phyloP scores from a whole-genome alignment of 2,888 invertebrate species.

The Noctuana brunneofusca region DNA sequence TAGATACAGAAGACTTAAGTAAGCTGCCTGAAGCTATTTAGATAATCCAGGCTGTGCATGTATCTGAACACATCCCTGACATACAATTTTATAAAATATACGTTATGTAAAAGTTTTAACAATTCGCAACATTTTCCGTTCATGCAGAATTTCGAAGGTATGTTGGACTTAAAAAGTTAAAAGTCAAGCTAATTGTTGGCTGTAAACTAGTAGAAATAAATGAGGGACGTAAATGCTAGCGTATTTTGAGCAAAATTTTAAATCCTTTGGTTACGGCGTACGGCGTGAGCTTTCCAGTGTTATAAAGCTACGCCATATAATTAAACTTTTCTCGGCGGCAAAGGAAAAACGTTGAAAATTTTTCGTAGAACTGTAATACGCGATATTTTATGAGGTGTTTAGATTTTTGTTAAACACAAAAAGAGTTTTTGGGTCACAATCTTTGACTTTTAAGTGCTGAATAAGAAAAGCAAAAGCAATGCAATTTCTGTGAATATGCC shows the following conservation, averaged over 20 bases:
- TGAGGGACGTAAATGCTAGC: constrained; percentile 27
- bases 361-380: constrained; percentile 27
- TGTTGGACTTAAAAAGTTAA: constrained; percentile 9
- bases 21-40: too few relatives aligned
- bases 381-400: constrained; percentile 33
- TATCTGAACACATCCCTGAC: too few relatives aligned
- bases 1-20: too few relatives aligned
- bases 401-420: constrained; percentile 24
- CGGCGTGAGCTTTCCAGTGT: constrained; percentile 28
- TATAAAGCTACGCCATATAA: constrained; percentile 34
- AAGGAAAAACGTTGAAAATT: constrained; percentile 29
- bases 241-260: constrained; percentile 33
- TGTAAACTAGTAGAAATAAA: constrained; percentile 28
- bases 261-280: constrained; percentile 29
- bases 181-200: constrained; percentile 31
- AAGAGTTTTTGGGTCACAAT: constrained; percentile 17
- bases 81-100: too few relatives aligned
- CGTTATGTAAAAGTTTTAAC: neutral
- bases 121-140: neutral
- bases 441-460: constrained; percentile 7
- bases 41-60: too few relatives aligned
- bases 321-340: constrained; percentile 32
- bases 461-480: constrained; percentile 17
- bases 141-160: neutral
- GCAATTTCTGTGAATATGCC: neutral